A percentile compares a stretch with the other conserved stretches of the same genome.
Conservation (phyloP, 2,113 vertebrate genomes). For the Pelodiscus sinensis region DNA sequence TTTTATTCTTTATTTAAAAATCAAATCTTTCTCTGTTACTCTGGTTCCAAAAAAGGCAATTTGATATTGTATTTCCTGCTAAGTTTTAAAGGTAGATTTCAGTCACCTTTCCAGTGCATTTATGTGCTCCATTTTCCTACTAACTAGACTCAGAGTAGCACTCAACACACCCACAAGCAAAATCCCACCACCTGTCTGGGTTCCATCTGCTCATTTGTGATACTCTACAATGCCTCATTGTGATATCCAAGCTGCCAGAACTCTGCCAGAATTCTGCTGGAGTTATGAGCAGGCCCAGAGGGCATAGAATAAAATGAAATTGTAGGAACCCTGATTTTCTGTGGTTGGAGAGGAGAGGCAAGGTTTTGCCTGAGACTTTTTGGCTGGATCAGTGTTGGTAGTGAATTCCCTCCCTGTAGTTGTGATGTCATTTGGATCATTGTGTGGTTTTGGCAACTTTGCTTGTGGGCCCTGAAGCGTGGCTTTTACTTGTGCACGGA, state of each 20-base stretch:
- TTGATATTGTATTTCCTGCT: background rate
- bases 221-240: background rate
- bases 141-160: background rate
- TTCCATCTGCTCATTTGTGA: background rate
- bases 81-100: background rate
- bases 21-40: background rate
- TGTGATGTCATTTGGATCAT: fast-evolving
- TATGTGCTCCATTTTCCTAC: fast-evolving
- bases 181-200: fast-evolving
- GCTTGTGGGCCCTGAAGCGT: background rate
- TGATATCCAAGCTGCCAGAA: fast-evolving
- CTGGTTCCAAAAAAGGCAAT: background rate
- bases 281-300: background rate
- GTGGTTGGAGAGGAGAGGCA: background rate
- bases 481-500: background rate
- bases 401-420: background rate
- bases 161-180: background rate
- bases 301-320: fast-evolving
- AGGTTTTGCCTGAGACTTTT: background rate
- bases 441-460: background rate
- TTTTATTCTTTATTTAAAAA: background rate
- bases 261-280: fast-evolving
- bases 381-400: background rate
- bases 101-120: background rate
- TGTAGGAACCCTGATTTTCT: fast-evolving